Evolutionary conservation across 2,888 invertebrate genomes (phyloP), one percentile per base, ranked within the genome.

Genomic region (Pteria penguin): DNA sequence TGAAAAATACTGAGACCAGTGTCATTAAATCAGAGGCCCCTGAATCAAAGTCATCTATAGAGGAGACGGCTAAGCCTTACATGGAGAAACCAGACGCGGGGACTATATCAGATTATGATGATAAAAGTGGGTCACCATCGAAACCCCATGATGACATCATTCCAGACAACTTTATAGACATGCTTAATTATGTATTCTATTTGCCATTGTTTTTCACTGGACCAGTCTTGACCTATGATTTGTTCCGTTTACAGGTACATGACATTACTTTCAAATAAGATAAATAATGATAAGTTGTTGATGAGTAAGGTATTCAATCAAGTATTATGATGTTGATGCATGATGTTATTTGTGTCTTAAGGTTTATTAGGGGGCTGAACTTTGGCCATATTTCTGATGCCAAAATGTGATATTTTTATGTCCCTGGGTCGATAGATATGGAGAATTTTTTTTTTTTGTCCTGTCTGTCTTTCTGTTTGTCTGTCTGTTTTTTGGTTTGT

Each of bases 171-270:
- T 69, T 84, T 87, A 29, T 79, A 93, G 68, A 93, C 94, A 79
- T 95, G 86, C 90, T 96, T 67, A 95, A 95, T 26, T 98, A 97
- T 91, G 94, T 95, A 75, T 94, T 97, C 66, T 97, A 98, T 91
- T 93, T 97, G 69, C 98, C 98, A 26, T 93, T 95, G n/a, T 93
- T 96, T 76, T 95, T 96, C 86, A 94, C 95, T 84, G 98, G 98
- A 24, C 98, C 98, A n/a, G 93, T 97, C 72, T 94, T 97, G 84
- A 93, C 95, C 5, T 97, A 95, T 92, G 93, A 94, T 82, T 94
- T 96, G 75, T 97, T 96, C 92, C 92, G 91, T 32, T 80, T 87
- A 55, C 93, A 93, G 82, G 93, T 94, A 88, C 87, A 90, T 54
- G 36, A 62, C 18, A 2, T 24, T n/a, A n/a, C n/a, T n/a, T n/a